phyloP scores from a whole-genome alignment of 2,113 vertebrate species.

The Grallaria varia region DNA sequence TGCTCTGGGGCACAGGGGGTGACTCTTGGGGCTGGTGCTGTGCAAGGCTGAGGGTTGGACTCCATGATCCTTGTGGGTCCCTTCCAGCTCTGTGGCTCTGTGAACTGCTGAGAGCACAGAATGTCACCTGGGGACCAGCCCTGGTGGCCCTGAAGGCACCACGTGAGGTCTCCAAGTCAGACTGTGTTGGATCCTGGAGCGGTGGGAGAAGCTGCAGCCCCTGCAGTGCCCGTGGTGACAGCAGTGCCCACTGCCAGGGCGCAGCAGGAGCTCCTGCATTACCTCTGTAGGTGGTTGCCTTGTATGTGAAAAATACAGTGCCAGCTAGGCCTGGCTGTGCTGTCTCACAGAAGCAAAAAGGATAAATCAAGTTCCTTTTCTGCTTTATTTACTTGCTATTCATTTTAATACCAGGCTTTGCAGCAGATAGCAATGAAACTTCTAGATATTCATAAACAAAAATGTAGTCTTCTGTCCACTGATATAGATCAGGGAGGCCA shows the following conservation, averaged over 20 bases:
- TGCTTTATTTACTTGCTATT: slow-evolving; percentile 55
- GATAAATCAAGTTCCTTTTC: slow-evolving; percentile 46
- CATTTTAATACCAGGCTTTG: slow-evolving; percentile 26
- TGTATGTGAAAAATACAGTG: neutral
- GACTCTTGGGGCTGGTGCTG: neutral
- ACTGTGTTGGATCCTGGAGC: neutral
- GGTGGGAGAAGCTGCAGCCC: neutral
- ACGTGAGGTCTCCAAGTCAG: accelerated
- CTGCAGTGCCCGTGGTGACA: accelerated
- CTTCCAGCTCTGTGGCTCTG: neutral
- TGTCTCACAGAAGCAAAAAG: neutral
- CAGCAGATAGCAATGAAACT: slow-evolving; percentile 32
- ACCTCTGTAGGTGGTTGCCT: neutral
- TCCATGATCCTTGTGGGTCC: neutral
- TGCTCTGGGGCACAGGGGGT: neutral
- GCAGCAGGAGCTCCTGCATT: neutral
- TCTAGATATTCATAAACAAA: slow-evolving; percentile 58
- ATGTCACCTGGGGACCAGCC: neutral
- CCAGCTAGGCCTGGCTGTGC: neutral
- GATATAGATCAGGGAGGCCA: slow-evolving; percentile 50
- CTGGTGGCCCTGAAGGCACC: neutral
- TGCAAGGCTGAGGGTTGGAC: neutral
- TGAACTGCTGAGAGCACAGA: neutral
- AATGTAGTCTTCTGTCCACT: slow-evolving; percentile 21
- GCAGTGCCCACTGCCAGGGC: neutral